Evolutionary conservation across 2,888 invertebrate genomes (phyloP), one percentile per base, ranked within the genome.

Genomic region (Caenorhabditis panamensis): DNA sequence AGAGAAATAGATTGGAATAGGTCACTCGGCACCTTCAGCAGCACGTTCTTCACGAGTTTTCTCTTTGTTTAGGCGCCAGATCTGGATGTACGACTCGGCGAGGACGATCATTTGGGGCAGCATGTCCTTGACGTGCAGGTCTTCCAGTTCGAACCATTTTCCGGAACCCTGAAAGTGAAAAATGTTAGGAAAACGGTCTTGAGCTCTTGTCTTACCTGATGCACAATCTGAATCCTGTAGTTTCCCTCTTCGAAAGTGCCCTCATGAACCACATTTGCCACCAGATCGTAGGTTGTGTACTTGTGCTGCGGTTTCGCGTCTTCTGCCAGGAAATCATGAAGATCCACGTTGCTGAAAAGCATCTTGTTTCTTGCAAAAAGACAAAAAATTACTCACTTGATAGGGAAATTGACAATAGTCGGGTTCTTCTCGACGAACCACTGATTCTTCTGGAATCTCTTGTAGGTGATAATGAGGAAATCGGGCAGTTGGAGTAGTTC

Each of bases 361-460:
- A 28, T n/a, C 18, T 47, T 9, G n/a, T n/a, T n/a, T n/a, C n/a
- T n/a, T n/a, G n/a, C n/a, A n/a, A n/a, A n/a, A n/a, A n/a, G n/a
- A n/a, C n/a, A n/a, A n/a, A 26, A 26, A 62, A 47, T 44, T 31
- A 44, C 44, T 22, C 24, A 66, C 96, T 96, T 97, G 79, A 99
- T 96, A 3, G 99, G 99, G 91, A 99, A 99, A 92, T 99, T 99
- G 2, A 99, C 98, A 90, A 99, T 99, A 0, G 99, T 99, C 0
- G 97, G 97, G 93, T 99, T 99, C 92, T 99, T 99, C 92, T 99
- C 99, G 20, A 97, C 94, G 90, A 97, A 99, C 92, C 98, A 99
- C 6, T 96, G 97, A 91, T 99, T 99, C 92, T 97, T 99, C 0
- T 97, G 97, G 92, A 99, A 99, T 83, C 99, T 93, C 93, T 98